Base-by-base conservation (phyloP, 2,888 invertebrate species). In the Perithous albicinctus region DNA sequence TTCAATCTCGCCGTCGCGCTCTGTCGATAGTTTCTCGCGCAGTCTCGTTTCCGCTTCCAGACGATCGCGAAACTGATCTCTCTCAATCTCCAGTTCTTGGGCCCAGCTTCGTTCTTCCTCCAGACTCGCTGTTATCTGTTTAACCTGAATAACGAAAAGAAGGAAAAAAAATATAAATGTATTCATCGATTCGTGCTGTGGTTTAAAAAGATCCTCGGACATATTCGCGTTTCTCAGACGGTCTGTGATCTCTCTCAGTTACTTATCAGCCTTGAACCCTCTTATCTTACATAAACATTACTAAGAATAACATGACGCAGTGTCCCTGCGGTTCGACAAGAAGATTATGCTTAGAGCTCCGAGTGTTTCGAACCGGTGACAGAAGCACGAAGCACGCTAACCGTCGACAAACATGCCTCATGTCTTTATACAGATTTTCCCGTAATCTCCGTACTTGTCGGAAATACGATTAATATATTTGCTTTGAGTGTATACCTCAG, bases 31-130 rank as follows among this genome's bases (percentile, higher is more conserved):
- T 77, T 89, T 90, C 67, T 91, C 91, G 6, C 88, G 87, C n/a
- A 84, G 61, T 20, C 83, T 85, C 3, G 85, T 84, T 84, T 92
- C 92, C 8, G 81, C 80, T 2, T 91, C 90, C 12, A 92, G 82
- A 63, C 91, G 89, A 38, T 88, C 87, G 51, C 88, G 88, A 15
- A 91, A 85, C 38, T 91, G 87, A 64, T 92, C 92, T 38, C 90
- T 86, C 78, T 92, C 92, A 20, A 80, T 88, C 76, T 92, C 92
- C 23, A 92, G 82, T 69, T 92, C 92, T 54, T 90, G 89, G 2
- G 88, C 90, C 92, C 92, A 92, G 32, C 78, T 87, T 0, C 92
- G 86, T 75, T 92, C 92, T 59, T 92, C 92, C 8, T 91, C 89
- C 35, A 92, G 80, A 82, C 91, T 91, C 18, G 83, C 84, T 8